Evolutionary conservation across 1,140 invertebrate species (phyloP), one percentile per base, ranked within the genome.

Genomic region (Caenorhabditis remanei): DNA sequence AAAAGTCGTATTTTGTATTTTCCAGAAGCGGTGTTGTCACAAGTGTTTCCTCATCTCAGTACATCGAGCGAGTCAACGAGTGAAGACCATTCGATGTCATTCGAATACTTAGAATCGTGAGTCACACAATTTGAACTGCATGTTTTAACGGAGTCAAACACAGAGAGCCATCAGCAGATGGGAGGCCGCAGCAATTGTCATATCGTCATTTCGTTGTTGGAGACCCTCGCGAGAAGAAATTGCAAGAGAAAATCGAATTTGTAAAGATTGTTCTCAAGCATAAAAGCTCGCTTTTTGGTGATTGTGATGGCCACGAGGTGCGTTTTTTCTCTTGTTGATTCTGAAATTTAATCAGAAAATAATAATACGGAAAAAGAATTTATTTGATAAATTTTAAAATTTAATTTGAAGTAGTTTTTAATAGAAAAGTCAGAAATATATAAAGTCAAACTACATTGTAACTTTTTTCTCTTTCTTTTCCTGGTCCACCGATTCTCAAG

Each of bases 221-320:
- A 24, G 83, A 84, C 21, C 83, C 83, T 46, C 83, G 83, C 4
- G 83, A 84, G 24, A 58, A 63, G 46, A 84, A 84, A 84, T 65
- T 84, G 55, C 55, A 63, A 58, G 83, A 84, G 55, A 84, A 84
- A 63, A 84, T 84, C 83, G 83, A 84, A 63, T 84, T 84, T 13
- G 83, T 65, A 1, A 84, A 84, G 32, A 84, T 84, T 65, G 83
- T 84, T 46, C 58, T 48, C 83, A 58, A 84, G 46, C 83, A 84
- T 48, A 84, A 84, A 48, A 61, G 58, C 55, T 61, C 58, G 16
- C 46, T 84, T 40, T 84, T 84, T 65, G 83, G 83, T 24, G 83
- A 84, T 61, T 84, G 83, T 21, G 83, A 84, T 84, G 83, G 83
- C 19, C 55, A 61, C 24, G 83, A 84, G 55, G 83, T 61, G 14